Conservation (phyloP, 2,113 vertebrate species). For the Setophaga kirtlandii region DNA sequence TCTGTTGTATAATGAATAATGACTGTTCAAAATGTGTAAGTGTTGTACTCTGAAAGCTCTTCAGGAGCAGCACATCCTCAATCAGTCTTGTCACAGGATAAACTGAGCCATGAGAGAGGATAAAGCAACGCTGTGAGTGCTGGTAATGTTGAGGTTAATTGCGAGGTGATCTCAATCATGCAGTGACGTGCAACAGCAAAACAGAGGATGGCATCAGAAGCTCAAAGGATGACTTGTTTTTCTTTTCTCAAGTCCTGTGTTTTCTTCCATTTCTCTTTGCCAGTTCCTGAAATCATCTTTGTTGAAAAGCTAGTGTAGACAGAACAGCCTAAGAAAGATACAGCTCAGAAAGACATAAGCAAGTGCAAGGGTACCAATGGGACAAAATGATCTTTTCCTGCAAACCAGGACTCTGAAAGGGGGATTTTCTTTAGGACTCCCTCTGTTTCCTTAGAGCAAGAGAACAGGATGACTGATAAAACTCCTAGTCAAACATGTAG, state of each 20-base stretch:
- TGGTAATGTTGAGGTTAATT: neutral
- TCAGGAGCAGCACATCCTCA: neutral
- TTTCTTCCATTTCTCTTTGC: neutral
- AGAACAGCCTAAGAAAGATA: neutral
- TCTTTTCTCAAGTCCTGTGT: neutral
- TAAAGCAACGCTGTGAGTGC: accelerated
- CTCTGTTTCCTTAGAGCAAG: neutral
- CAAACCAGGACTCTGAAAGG: neutral
- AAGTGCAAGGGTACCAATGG: neutral
- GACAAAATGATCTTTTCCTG: neutral
- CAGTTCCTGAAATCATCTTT: neutral
- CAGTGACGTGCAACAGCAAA: neutral
- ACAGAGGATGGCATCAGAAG: neutral
- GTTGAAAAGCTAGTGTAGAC: neutral
- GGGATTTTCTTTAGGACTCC: neutral
- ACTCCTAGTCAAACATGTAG: accelerated
- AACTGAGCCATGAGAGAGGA: neutral
- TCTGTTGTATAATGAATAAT: neutral
- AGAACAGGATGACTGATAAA: neutral
- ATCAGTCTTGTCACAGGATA: neutral
- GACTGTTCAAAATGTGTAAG: neutral
- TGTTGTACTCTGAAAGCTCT: neutral
- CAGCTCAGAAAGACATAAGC: neutral
- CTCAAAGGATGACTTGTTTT: neutral
- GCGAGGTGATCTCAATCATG: accelerated